Percentiles rank a stretch among this genome's conserved stretches.
Evolutionary conservation across 2,888 invertebrate genomes (phyloP).

Genomic region (Thalpophila matura): DNA sequence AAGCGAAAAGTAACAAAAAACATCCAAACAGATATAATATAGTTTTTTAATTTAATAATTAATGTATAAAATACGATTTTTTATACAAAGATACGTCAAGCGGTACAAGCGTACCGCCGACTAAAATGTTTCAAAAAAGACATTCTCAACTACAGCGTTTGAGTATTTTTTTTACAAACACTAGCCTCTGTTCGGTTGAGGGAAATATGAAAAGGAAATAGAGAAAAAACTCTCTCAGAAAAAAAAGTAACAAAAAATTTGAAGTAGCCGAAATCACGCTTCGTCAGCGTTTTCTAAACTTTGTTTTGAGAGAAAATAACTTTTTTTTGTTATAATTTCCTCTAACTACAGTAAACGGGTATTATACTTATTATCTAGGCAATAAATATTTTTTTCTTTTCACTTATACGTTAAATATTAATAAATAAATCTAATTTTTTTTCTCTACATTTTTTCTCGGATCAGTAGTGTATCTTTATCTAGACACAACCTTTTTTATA

Average conservation of each 20-base stretch:
- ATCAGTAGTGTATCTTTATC: constrained; percentile 85
- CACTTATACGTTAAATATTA: constrained; percentile 79
- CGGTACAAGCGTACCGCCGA: constrained; percentile 69
- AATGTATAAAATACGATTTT: constrained; percentile 88
- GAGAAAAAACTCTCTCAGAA: constrained; percentile 62
- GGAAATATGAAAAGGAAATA: constrained; percentile 62
- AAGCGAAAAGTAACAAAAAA: constrained; percentile 55
- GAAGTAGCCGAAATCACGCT: constrained; percentile 63
- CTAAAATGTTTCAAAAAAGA: constrained; percentile 89
- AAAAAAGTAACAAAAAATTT: constrained; percentile 15
- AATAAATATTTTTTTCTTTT: constrained; percentile 90
- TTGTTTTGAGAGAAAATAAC: constrained; percentile 65
- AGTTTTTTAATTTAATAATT: constrained; percentile 77
- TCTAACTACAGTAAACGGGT: constrained; percentile 88
- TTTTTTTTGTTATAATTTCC: constrained; percentile 63
- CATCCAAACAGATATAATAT: constrained; percentile 58
- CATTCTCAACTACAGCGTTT: constrained; percentile 66
- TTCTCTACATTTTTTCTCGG: constrained; percentile 80
- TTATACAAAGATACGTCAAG: constrained; percentile 86
- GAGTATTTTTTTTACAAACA: constrained; percentile 66
- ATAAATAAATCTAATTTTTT: constrained; percentile 88
- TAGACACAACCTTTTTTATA: constrained; percentile 89
- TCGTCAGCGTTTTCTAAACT: constrained; percentile 62
- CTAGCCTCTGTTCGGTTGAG: constrained; percentile 65
- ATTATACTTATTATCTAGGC: constrained; percentile 82